phyloP scores from a whole-genome alignment of 2,888 invertebrate genomes.

The Lithosia quadra region DNA sequence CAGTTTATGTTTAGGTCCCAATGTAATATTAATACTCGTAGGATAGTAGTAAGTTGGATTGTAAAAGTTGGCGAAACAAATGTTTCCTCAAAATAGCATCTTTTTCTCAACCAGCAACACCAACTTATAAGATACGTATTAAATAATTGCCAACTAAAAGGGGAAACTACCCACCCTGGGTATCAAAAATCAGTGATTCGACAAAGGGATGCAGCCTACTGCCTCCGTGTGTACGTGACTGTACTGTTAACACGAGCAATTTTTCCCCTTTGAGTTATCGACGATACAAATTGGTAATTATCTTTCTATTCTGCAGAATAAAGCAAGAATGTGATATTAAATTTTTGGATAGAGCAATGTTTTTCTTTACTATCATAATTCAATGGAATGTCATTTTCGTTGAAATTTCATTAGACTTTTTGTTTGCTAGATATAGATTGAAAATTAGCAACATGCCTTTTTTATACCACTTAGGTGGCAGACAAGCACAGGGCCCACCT shows the following conservation, averaged over 20 bases:
- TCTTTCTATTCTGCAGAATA: conserved; percentile 38
- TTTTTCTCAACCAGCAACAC: not conserved
- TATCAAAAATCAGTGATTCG: conserved; percentile 43
- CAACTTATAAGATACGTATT: conserved; percentile 5
- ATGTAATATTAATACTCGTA: too few species aligned
- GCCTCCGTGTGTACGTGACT: conserved; percentile 38
- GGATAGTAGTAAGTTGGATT: too few species aligned
- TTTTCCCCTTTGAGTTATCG: conserved; percentile 39
- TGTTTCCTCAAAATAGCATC: not conserved
- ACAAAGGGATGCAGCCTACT: conserved; percentile 31
- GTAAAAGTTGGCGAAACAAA: not conserved
- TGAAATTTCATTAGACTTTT: not conserved
- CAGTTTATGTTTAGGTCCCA: too few species aligned
- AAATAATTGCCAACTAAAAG: conserved; percentile 16
- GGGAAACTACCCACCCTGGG: not conserved
- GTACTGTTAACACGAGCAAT: conserved; percentile 31
- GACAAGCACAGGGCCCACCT: too few species aligned
- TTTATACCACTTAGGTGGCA: too few species aligned
- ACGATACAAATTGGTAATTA: conserved; percentile 51
- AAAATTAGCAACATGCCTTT: not conserved
- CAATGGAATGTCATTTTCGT: not conserved
- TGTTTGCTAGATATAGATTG: not conserved
- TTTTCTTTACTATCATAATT: conserved; percentile 6
- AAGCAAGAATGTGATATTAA: conserved; percentile 24
- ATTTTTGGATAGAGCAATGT: conserved; percentile 13